Base-by-base conservation (phyloP, 2,113 vertebrate genomes). In the Ibidorhyncha struthersii region DNA sequence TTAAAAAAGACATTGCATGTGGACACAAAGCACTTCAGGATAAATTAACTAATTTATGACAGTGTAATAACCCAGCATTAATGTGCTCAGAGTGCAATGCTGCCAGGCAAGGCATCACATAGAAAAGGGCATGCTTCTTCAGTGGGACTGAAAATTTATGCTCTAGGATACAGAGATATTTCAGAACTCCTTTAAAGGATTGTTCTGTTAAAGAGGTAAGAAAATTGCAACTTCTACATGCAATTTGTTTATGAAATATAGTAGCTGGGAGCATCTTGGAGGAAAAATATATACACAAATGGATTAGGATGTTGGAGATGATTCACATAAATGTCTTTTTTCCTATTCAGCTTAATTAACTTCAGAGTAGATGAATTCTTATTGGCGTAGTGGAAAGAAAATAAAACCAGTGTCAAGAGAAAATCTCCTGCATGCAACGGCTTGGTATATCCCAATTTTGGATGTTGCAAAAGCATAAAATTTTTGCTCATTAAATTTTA, bases 401-500 rank as follows among this genome's bases (percentile, higher is more conserved):
- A 94, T 93, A 66, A 94, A 95, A 90, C 22, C 77, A 82, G 30
- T 67, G 66, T 78, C 82, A 95, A 77, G 88, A 96, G 81, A 94
- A 77, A 90, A 89, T 65, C 38, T 82, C 50, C 52, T 86, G 73
- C 47, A 45, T 53, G 49, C 23, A 81, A 81, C 77, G 90, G 38
- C 53, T 80, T 87, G 56, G 69, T 91, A 43, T 80, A 89, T 80
- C 52, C 72, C 41, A 56, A 47, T 89, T 88, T 61, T 82, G 41
- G 67, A 89, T 69, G 36, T 20, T 78, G 36, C 40, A 77, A 95
- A 95, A 87, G 73, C 93, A 85, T 80, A 91, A 87, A 90, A 91
- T 45, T 82, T 86, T 90, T 95, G 58, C 72, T 96, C 89, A 96
- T 95, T 97, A 95, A 96, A 92, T 93, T 97, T 97, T 96, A 93